These are phyloP conservation scores for Dysdera silvatica DNA, from an alignment of 1,140 invertebrate genomes.

Conservation along the genomic window DNA sequence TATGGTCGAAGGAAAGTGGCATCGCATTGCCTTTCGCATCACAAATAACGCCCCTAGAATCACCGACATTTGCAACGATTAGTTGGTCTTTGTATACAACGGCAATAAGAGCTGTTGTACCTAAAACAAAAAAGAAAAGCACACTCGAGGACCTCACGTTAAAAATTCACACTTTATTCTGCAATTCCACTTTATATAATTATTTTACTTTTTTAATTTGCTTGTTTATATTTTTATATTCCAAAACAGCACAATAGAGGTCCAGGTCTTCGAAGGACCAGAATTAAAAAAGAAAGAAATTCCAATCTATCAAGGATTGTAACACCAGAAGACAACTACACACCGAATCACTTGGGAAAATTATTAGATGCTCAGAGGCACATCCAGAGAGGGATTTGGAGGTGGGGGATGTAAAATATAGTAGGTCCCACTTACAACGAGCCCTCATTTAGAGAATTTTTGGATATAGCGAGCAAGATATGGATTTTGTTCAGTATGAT, in stretches of 20 bases:
- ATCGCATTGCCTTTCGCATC: constrained; percentile 79
- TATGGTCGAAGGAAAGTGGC: constrained; percentile 90
- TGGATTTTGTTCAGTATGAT: no score
- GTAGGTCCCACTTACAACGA: no score
- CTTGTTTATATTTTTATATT: neutral
- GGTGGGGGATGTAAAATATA: no score
- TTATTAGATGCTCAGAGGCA: no score
- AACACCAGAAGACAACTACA: no score
- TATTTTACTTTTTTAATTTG: constrained; percentile 16
- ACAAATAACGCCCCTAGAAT: constrained; percentile 90
- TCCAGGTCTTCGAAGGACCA: neutral
- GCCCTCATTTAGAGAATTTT: no score
- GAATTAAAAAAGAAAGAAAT: constrained; percentile 18
- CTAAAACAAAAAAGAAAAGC: constrained; percentile 41
- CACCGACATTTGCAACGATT: constrained; percentile 90
- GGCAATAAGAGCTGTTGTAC: constrained; percentile 87
- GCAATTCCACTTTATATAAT: constrained; percentile 10
- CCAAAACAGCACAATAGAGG: neutral
- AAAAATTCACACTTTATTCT: neutral
- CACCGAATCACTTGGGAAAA: no score
- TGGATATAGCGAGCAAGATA: no score
- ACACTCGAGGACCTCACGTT: neutral
- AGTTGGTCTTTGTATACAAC: constrained; percentile 60
- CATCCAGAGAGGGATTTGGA: no score
- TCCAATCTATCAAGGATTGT: constrained; percentile 14